These are phyloP conservation scores for Sorex fumeus DNA, from an alignment of 2,113 vertebrate genomes.

Conservation along the genomic window DNA sequence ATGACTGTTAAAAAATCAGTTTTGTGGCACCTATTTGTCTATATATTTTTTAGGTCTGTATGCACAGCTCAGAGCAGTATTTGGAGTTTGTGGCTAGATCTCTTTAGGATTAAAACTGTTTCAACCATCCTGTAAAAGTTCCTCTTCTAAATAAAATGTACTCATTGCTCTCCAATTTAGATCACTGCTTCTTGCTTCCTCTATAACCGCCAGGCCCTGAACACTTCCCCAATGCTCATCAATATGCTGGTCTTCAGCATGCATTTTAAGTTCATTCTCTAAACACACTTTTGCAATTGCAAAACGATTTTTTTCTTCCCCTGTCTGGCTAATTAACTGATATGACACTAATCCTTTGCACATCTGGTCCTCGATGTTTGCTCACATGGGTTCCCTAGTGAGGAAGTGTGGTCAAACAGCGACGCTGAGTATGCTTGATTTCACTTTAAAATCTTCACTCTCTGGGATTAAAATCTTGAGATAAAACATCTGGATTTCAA, in stretches of 20 bases:
- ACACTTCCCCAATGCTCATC: background rate
- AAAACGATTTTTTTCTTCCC: background rate
- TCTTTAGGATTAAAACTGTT: slow-evolving; percentile 70
- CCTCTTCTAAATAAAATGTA: slow-evolving; percentile 66
- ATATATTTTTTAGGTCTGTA: background rate
- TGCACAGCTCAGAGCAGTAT: slow-evolving; percentile 63
- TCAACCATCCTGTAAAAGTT: slow-evolving; percentile 68
- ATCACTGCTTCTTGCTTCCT: background rate
- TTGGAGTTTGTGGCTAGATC: slow-evolving; percentile 57
- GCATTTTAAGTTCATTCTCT: slow-evolving; percentile 20
- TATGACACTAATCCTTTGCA: slow-evolving; percentile 66
- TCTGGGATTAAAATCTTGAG: slow-evolving; percentile 85
- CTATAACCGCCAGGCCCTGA: background rate
- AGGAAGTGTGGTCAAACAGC: slow-evolving; percentile 66
- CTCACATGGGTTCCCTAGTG: slow-evolving; percentile 66
- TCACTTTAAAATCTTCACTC: slow-evolving; percentile 78
- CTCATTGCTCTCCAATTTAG: slow-evolving; percentile 13
- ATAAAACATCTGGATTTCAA: slow-evolving; percentile 86
- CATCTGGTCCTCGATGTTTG: slow-evolving; percentile 65
- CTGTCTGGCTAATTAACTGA: slow-evolving; percentile 66
- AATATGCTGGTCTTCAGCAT: background rate
- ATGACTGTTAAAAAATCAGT: too few species aligned
- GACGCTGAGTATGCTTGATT: slow-evolving; percentile 59
- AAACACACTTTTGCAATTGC: slow-evolving; percentile 10
- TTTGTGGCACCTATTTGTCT: slow-evolving; percentile 64